Conservation (phyloP, 2,888 invertebrate genomes). For the Phorcus lineatus region DNA sequence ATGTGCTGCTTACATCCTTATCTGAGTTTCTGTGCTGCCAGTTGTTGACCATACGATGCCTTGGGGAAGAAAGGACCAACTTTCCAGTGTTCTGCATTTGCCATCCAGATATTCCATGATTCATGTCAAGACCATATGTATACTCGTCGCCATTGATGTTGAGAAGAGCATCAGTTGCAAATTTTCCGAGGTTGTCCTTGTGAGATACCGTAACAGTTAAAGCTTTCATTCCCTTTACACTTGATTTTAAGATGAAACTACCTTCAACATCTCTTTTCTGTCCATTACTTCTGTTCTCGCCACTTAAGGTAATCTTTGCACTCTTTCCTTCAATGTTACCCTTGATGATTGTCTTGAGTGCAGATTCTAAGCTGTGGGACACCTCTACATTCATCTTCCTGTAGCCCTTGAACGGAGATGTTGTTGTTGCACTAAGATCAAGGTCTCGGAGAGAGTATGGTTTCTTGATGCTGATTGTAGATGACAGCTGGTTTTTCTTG, state of each 20-base stretch:
- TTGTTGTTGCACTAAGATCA: conserved; percentile 44
- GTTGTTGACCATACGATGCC: conserved; percentile 34
- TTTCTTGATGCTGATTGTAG: conserved; percentile 46
- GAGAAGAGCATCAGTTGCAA: neutral
- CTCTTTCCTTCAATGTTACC: conserved; percentile 41
- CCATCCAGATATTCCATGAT: conserved; percentile 39
- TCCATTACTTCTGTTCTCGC: conserved; percentile 39
- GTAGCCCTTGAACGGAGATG: conserved; percentile 52
- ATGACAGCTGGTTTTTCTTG: conserved; percentile 45
- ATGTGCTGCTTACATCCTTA: neutral
- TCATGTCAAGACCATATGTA: conserved; percentile 45
- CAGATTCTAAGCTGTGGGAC: conserved; percentile 40
- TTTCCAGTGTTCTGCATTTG: conserved; percentile 52
- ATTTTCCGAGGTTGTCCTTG: conserved; percentile 34
- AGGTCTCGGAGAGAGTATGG: conserved; percentile 50
- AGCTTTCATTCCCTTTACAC: conserved; percentile 26
- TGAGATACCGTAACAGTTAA: conserved; percentile 33
- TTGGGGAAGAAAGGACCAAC: conserved; percentile 46
- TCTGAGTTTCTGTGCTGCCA: conserved; percentile 11
- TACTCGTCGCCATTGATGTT: conserved; percentile 41
- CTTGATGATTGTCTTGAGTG: conserved; percentile 42
- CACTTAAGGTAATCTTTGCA: conserved; percentile 43
- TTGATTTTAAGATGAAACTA: conserved; percentile 47
- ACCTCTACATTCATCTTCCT: conserved; percentile 43
- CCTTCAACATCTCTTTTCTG: conserved; percentile 44